These are phyloP conservation scores for Trichosurus vulpecula DNA, from an alignment of 2,797 vertebrate species.

Conservation along the genomic window DNA sequence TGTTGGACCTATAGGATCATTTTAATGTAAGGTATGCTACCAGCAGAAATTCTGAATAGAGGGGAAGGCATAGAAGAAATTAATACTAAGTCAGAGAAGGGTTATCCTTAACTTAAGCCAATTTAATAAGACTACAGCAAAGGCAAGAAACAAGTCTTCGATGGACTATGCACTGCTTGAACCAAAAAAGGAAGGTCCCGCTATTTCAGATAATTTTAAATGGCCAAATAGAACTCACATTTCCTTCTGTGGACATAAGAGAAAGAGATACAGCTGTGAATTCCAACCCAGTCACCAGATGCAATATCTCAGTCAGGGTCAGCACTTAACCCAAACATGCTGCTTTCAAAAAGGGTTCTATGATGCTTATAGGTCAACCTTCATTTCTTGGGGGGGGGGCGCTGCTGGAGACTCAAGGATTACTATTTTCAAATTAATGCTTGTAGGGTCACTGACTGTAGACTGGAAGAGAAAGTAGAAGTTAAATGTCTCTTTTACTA, in stretches of 20 bases:
- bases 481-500: neutral
- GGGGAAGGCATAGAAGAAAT: neutral
- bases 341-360: slow-evolving; percentile 22
- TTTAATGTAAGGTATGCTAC: neutral
- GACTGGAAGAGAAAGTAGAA: neutral
- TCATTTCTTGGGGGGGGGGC: neutral
- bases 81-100: neutral
- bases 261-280: slow-evolving; percentile 73
- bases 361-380: neutral
- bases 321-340: slow-evolving; percentile 66
- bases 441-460: neutral
- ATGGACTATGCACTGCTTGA: slow-evolving; percentile 29
- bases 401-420: neutral
- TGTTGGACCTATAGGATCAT: neutral
- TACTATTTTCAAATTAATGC: neutral
- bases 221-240: slow-evolving; percentile 63
- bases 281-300: slow-evolving; percentile 60
- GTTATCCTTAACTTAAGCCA: neutral
- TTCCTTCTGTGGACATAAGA: slow-evolving; percentile 73
- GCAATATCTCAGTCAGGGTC: slow-evolving; percentile 61
- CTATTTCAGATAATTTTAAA: slow-evolving; percentile 19
- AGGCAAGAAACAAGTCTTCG: slow-evolving; percentile 28
- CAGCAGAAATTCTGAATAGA: neutral
- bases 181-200: slow-evolving; percentile 63
- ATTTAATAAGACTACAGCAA: slow-evolving; percentile 25